Conservation (phyloP, 2,113 vertebrate species). For the Dicaeum eximium region DNA sequence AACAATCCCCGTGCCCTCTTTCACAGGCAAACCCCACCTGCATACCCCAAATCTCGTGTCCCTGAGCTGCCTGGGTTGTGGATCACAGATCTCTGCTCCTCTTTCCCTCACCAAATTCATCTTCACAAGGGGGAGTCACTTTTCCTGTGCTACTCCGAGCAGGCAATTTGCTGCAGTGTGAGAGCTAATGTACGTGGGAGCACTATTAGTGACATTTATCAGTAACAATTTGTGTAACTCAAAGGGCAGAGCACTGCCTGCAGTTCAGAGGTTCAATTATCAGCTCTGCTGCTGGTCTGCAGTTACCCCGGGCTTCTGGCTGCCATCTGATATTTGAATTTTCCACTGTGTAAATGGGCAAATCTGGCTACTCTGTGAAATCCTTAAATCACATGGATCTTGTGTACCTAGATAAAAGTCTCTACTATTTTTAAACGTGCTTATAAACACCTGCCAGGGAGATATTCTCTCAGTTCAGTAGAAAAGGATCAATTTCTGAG, state of each 20-base stretch:
- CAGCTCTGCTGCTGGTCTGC: neutral
- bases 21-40: neutral
- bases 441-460: neutral
- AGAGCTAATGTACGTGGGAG: neutral
- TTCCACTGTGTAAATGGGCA: neutral
- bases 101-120: neutral
- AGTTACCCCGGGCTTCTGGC: neutral
- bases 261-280: neutral
- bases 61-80: neutral
- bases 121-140: neutral
- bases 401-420: neutral
- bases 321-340: neutral
- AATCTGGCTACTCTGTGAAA: neutral
- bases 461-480: neutral
- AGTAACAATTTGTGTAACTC: neutral
- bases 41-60: neutral
- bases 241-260: neutral
- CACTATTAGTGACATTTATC: neutral
- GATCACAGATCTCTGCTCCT: neutral
- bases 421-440: neutral
- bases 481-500: neutral
- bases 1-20: neutral
- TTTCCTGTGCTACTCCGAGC: neutral
- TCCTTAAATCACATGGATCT: neutral
- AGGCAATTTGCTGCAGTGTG: neutral